A percentile compares a stretch with the other conserved stretches of the same genome.
phyloP scores from a whole-genome alignment of 2,888 invertebrate genomes.

The Ochropleura leucogaster region DNA sequence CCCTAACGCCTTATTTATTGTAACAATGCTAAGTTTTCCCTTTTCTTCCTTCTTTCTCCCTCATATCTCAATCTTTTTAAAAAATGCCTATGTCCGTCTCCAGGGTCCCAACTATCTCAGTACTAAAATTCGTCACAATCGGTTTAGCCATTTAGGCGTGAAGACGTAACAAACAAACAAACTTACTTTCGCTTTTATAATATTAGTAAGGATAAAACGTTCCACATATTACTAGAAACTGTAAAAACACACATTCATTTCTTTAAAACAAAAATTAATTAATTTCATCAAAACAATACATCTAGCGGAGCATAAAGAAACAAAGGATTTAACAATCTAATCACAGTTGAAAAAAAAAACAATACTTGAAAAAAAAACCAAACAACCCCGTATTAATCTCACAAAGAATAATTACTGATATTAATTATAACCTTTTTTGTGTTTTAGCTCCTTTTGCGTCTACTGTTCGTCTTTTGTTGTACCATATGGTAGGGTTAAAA shows the following conservation, averaged over 20 bases:
- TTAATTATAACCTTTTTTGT: slow-evolving; percentile 87
- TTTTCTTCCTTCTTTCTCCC: no score
- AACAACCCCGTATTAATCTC: slow-evolving; percentile 59
- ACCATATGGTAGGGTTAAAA: slow-evolving; percentile 74
- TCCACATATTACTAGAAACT: background rate
- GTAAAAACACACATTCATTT: background rate
- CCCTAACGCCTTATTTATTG: no score
- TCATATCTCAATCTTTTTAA: no score
- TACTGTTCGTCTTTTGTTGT: slow-evolving; percentile 68
- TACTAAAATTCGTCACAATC: no score
- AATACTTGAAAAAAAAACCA: slow-evolving; percentile 69
- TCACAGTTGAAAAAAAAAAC: slow-evolving; percentile 71
- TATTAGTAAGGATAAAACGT: background rate
- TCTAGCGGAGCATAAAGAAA: slow-evolving; percentile 64
- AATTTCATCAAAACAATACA: slow-evolving; percentile 64
- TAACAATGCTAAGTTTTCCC: no score
- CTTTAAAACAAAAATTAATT: slow-evolving; percentile 27
- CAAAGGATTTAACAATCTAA: slow-evolving; percentile 62
- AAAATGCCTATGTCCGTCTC: no score
- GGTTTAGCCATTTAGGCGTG: no score
- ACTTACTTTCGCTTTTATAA: no score
- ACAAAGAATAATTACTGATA: slow-evolving; percentile 87
- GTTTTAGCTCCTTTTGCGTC: slow-evolving; percentile 71
- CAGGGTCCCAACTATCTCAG: no score
- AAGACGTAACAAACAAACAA: no score